Percentiles rank a stretch among this genome's conserved stretches.
Conservation (phyloP, 2,888 invertebrate species). For the Sarcophaga carnaria region DNA sequence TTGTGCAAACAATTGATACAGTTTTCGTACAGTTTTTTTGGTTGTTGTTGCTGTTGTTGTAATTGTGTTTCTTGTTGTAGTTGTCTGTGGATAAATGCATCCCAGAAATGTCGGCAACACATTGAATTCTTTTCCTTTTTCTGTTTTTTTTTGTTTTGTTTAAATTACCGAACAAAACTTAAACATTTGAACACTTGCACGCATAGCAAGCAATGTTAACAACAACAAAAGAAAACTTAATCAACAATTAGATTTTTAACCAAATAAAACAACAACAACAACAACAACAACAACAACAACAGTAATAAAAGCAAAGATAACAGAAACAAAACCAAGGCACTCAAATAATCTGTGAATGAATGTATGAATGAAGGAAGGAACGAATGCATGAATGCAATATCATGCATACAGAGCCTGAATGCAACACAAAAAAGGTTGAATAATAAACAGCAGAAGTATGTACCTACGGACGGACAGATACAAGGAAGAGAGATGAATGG, state of each 20-base stretch:
- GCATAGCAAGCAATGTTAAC: background rate
- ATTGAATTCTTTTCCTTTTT: constrained; percentile 51
- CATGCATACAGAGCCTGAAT: too few species aligned
- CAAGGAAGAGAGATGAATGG: too few species aligned
- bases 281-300: too few species aligned
- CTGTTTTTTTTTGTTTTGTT: constrained; percentile 35
- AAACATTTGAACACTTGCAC: background rate
- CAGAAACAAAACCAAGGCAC: too few species aligned
- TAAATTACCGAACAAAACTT: constrained; percentile 25
- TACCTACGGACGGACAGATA: too few species aligned
- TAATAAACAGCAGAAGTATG: too few species aligned
- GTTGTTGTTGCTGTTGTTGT: background rate
- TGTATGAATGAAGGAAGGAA: too few species aligned
- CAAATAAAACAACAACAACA: background rate
- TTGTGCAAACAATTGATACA: background rate
- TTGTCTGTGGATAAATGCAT: constrained; percentile 48
- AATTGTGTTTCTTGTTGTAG: background rate
- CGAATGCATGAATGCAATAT: too few species aligned
- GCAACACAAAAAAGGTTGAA: too few species aligned
- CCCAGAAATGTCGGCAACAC: constrained; percentile 52
- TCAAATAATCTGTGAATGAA: too few species aligned
- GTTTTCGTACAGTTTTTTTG: too few species aligned
- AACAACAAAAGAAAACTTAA: background rate
- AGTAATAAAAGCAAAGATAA: too few species aligned
- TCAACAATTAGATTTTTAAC: background rate